These are phyloP conservation scores for Apamea epomidion DNA, from an alignment of 2,888 invertebrate genomes.

Conservation along the genomic window DNA sequence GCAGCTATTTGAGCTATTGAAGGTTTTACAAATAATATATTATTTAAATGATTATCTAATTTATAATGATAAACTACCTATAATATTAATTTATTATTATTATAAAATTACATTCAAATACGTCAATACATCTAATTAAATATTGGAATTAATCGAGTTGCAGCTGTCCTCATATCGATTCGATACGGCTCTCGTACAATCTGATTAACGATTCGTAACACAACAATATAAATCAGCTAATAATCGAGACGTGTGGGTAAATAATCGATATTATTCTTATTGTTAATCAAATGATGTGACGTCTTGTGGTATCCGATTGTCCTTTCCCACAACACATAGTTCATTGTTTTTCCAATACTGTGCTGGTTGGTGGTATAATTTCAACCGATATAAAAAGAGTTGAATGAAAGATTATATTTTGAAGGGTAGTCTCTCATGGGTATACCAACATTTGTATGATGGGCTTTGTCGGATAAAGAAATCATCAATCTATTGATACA, in stretches of 20 bases:
- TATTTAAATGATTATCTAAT: background rate
- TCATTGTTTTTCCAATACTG: background rate
- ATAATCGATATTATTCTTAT: constrained; percentile 53
- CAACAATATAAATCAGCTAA: constrained; percentile 58
- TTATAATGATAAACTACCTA: constrained; percentile 14
- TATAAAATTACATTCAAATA: constrained; percentile 33
- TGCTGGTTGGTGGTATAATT: background rate
- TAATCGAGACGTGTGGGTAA: constrained; percentile 50
- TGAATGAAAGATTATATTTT: background rate
- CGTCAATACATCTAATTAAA: constrained; percentile 54
- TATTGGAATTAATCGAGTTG: constrained; percentile 45
- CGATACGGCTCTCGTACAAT: constrained; percentile 47
- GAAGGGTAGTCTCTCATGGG: background rate
- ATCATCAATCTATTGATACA: background rate
- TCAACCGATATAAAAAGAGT: background rate
- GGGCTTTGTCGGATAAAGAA: background rate
- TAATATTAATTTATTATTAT: constrained; percentile 30
- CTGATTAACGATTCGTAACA: constrained; percentile 56
- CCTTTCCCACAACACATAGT: background rate
- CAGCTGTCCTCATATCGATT: constrained; percentile 64
- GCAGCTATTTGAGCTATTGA: background rate
- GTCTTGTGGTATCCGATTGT: constrained; percentile 27
- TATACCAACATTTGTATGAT: background rate
- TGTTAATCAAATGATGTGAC: constrained; percentile 52
- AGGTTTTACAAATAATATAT: background rate